Conservation (phyloP, 2,797 vertebrate genomes). For the Heliangelus exortis region DNA sequence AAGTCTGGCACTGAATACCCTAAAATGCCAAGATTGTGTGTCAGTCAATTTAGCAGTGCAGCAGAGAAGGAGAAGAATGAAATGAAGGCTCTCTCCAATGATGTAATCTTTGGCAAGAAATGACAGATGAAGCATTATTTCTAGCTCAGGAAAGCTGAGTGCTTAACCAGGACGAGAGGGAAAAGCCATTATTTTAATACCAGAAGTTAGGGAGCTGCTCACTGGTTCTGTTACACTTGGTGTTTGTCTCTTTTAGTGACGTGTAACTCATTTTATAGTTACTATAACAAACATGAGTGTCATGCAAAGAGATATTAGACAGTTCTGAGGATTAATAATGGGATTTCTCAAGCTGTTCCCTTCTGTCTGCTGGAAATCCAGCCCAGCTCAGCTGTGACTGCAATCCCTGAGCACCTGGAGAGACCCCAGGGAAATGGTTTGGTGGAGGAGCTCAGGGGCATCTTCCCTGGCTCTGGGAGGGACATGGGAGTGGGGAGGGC, state of each 20-base stretch:
- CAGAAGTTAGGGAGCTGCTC: neutral
- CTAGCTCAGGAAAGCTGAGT: neutral
- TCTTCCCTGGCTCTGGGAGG: neutral
- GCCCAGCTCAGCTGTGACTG: neutral
- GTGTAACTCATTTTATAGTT: slow-evolving; percentile 12
- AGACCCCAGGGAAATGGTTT: accelerated
- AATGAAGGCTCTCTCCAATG: neutral
- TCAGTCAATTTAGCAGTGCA: slow-evolving; percentile 51
- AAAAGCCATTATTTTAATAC: slow-evolving; percentile 52
- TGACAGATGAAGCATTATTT: slow-evolving; percentile 43
- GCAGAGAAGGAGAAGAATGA: neutral
- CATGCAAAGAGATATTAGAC: neutral
- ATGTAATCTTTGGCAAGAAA: neutral
- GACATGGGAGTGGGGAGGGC: neutral
- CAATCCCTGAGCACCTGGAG: neutral
- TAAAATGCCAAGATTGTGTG: slow-evolving; percentile 37
- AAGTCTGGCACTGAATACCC: slow-evolving; percentile 38
- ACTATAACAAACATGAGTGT: neutral
- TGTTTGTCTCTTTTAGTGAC: slow-evolving; percentile 34
- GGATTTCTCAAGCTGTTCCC: neutral
- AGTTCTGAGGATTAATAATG: neutral
- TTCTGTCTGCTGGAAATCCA: neutral
- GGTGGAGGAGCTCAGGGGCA: neutral
- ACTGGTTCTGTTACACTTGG: neutral
- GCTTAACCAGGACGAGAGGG: neutral